These are phyloP conservation scores for Mythimna impura DNA, from an alignment of 2,888 invertebrate genomes.

Conservation along the genomic window DNA sequence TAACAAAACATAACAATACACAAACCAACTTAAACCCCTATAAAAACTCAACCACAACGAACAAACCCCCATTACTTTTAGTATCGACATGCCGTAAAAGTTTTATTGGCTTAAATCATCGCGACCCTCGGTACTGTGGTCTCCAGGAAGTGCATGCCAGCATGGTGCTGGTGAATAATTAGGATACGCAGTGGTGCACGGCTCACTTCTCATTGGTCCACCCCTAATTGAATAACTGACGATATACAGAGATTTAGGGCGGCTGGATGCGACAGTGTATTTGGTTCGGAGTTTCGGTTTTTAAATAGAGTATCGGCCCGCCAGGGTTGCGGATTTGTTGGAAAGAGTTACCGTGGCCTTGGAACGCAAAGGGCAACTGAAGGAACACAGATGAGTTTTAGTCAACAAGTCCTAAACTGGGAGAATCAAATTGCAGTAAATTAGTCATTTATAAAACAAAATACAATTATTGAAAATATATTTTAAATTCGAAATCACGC, in stretches of 20 bases:
- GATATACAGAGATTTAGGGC: conserved; percentile 24
- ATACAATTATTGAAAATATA: not conserved
- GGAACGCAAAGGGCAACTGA: no score
- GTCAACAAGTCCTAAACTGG: no score
- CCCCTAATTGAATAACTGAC: conserved; percentile 70
- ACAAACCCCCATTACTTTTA: conserved; percentile 62
- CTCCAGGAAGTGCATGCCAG: conserved; percentile 55
- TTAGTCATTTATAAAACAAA: not conserved
- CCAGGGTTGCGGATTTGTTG: no score
- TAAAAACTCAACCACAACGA: conserved; percentile 50
- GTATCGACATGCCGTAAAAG: conserved; percentile 59
- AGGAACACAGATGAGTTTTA: no score
- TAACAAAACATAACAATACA: conserved; percentile 32
- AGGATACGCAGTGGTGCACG: conserved; percentile 63
- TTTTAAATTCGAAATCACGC: not conserved
- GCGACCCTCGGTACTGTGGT: conserved; percentile 42
- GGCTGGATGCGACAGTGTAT: conserved; percentile 16
- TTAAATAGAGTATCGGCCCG: not conserved
- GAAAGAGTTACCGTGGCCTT: no score
- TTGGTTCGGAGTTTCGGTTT: not conserved
- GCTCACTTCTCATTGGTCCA: conserved; percentile 66
- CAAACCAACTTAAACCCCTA: conserved; percentile 39
- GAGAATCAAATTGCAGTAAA: no score
- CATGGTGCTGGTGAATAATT: conserved; percentile 62
- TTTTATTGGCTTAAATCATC: conserved; percentile 61